phyloP scores from a whole-genome alignment of 1,140 invertebrate species.

The Gryon sp. region DNA sequence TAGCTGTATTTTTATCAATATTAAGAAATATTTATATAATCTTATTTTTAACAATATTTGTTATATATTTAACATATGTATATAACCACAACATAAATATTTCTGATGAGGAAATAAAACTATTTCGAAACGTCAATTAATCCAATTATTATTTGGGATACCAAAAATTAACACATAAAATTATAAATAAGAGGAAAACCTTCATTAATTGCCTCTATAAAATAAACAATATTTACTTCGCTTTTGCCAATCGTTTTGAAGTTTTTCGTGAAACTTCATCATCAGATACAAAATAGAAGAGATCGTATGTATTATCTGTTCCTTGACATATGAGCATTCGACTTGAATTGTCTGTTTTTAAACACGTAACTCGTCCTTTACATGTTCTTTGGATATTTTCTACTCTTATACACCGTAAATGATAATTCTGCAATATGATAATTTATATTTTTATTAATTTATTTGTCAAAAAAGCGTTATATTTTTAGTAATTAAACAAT shows the following conservation, averaged over 20 bases:
- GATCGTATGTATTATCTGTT: conserved; percentile 88
- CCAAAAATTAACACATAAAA: too few species aligned
- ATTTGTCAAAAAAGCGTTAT: too few species aligned
- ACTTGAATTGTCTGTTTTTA: conserved; percentile 84
- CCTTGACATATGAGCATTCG: conserved; percentile 90
- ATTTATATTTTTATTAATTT: neutral
- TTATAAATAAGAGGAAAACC: too few species aligned
- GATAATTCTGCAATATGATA: conserved; percentile 75
- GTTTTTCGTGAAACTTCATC: conserved; percentile 86
- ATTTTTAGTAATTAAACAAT: too few species aligned
- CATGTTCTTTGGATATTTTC: conserved; percentile 89
- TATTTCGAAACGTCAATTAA: too few species aligned
- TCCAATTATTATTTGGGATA: too few species aligned
- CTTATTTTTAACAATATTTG: neutral
- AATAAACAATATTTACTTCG: too few species aligned
- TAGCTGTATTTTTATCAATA: neutral
- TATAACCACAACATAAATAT: too few species aligned
- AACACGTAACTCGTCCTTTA: conserved; percentile 85
- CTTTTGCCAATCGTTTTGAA: conserved; percentile 89
- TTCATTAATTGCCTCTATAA: too few species aligned
- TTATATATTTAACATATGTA: too few species aligned
- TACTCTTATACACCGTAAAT: conserved; percentile 86
- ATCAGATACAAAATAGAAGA: conserved; percentile 89
- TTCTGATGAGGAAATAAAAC: too few species aligned
- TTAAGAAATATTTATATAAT: conserved; percentile 9